Evolutionary conservation across 2,797 vertebrate species (phyloP), one percentile per base, ranked within the genome.

Genomic region (Intellagama lesueurii): DNA sequence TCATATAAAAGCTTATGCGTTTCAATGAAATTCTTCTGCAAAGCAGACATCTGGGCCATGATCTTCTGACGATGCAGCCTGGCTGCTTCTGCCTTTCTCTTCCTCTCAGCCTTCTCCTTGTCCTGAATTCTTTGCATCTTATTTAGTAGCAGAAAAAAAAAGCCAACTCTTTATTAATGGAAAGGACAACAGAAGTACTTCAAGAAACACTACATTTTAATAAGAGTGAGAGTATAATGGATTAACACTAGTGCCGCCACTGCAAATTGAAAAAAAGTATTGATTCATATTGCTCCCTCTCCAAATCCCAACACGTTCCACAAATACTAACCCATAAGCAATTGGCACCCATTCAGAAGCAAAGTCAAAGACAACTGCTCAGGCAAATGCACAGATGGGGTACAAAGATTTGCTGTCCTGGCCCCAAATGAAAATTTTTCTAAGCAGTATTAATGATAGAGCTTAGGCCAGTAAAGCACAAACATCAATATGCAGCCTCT

Each of bases 31-130:
- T 99, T 99, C 94, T 97, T 99, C 97, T 99, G 99, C 97, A 99
- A 98, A n/a, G 98, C 98, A 72, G 99, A 99, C 99, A 99, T 99
- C 95, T 99, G 99, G 87, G 99, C 99, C 99, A 99, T 99, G 83
- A 99, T 99, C 96, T 99, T 99, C 96, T 99, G 98, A 5, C 99
- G 98, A 95, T 99, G 99, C 68, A 99, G 96, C 93, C 99, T 98
- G 52, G 99, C 99, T 68, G 98, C 99, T 93, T 99, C 99, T 0
- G 99, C 99, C 91, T 99, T 99, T 88, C 98, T 98, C 96, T 99
- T 99, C 12, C 98, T 96, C 94, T 99, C 99, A 16, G 98, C 98
- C 90, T 99, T 99, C 95, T 99, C 98, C 95, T 98, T 99, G 94
- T 99, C 99, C 86, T 99, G 98, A 94, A 93, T 94, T 87, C 94